Evolutionary conservation across 1,140 invertebrate species (phyloP).

Genomic region (Littorina saxatilis): DNA sequence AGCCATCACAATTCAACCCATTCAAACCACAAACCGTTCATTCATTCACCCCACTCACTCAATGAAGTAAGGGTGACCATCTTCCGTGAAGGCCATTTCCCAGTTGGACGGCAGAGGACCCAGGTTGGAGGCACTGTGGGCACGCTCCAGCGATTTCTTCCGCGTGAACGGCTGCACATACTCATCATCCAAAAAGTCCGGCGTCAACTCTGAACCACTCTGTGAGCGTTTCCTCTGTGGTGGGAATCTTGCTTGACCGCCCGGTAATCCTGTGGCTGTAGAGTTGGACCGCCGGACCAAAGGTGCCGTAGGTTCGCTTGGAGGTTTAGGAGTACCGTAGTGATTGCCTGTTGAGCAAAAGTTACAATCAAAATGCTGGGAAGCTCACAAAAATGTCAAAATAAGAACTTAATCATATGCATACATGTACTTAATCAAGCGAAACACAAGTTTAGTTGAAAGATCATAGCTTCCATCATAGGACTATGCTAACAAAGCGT

Average conservation of each 20-base stretch:
- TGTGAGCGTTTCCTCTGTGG: conserved; percentile 73
- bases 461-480: no score
- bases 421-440: no score
- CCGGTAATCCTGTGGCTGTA: conserved; percentile 75
- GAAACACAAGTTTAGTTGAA: no score
- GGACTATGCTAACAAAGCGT: no score
- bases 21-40: no score
- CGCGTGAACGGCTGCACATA: conserved; percentile 55
- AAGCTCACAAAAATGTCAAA: no score
- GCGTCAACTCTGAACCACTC: conserved; percentile 63
- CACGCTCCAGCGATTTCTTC: conserved; percentile 63
- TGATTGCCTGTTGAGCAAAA: conserved; percentile 75
- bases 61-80: conserved; percentile 98
- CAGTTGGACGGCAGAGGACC: conserved; percentile 96
- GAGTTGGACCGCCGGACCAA: conserved; percentile 67
- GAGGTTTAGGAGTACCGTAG: conserved; percentile 77
- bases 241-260: conserved; percentile 79
- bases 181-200: conserved; percentile 59
- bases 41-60: no score
- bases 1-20: no score
- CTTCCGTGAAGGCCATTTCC: conserved; percentile 97
- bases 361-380: conserved; percentile 8
- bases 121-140: conserved; percentile 77
- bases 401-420: no score
- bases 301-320: conserved; percentile 70